Base-by-base conservation (phyloP, 2,113 vertebrate species). In the Aythya baeri region DNA sequence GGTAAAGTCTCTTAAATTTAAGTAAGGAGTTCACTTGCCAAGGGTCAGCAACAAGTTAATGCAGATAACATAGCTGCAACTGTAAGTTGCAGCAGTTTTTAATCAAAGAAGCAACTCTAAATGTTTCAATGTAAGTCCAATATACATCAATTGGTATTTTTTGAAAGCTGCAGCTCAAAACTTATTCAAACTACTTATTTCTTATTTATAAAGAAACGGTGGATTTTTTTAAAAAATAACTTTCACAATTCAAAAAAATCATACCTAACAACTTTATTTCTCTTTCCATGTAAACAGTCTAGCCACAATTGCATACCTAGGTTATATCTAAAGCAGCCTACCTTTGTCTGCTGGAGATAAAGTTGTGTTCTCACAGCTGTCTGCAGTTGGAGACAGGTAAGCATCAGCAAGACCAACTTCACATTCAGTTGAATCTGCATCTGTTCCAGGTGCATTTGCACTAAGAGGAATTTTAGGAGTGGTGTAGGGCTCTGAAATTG, bases 351-450 rank as follows among this genome's bases (percentile, higher is more conserved):
- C 3, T 17, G 93, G 44, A 61, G 89, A 32, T 3, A 76, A 86
- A 95, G 44, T 59, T 36, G 78, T 85, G 66, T 83, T 97, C 21
- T 93, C 91, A 93, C 43, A 93, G 89, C 82, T 97, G 58, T 97
- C 94, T 75, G 95, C 95, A 84, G 97, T 95, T 94, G 98, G 98
- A 82, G 98, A 98, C 86, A 98, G 97, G 85, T 98, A 98, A 65
- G 96, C 93, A 59, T 98, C 91, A 82, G 98, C 95, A 79, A 99
- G 97, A 77, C 98, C 97, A 31, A 62, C 65, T 63, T 63, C 34
- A 80, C 52, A 58, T 12, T 82, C 93, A 84, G 94, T 58, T 54
- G 94, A 94, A 12, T 92, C 95, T 43, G 59, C 70, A 94, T 97
- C 97, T 31, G 61, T 52, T 59, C 94, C 85, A 66, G 98, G 84